These are phyloP conservation scores for Percina caprodes DNA, from an alignment of 2,113 vertebrate genomes.

Conservation along the genomic window DNA sequence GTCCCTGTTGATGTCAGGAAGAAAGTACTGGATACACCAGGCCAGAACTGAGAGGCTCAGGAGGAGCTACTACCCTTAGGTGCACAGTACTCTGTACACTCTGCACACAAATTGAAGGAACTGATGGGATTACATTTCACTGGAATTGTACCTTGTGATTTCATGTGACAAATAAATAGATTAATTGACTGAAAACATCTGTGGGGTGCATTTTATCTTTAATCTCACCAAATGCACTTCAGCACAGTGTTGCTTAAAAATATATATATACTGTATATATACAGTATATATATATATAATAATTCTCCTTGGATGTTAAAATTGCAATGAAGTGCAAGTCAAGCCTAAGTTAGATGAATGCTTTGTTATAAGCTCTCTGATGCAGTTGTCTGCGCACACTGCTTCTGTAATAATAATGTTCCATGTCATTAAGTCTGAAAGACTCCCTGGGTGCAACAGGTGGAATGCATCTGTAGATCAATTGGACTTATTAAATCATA, in stretches of 20 bases:
- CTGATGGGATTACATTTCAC: no score
- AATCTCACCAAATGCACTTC: neutral
- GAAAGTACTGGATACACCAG: no score
- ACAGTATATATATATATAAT: neutral
- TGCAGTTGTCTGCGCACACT: slow-evolving; percentile 9
- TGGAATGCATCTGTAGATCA: slow-evolving; percentile 39
- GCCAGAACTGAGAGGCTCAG: no score
- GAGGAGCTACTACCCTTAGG: no score
- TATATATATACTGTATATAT: no score
- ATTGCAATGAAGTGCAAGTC: neutral
- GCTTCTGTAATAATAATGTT: slow-evolving; percentile 10
- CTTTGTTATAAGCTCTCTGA: slow-evolving; percentile 7
- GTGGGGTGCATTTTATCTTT: neutral
- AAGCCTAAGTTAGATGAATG: slow-evolving; percentile 1
- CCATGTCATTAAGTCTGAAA: slow-evolving; percentile 27
- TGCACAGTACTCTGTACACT: no score
- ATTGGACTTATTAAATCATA: slow-evolving; percentile 21
- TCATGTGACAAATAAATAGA: no score
- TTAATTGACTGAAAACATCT: neutral
- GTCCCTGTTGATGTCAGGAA: no score
- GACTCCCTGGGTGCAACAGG: slow-evolving; percentile 24
- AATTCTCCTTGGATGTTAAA: neutral
- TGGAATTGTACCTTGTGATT: no score
- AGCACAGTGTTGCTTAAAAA: neutral
- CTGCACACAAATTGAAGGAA: no score